Conservation (phyloP, 2,888 invertebrate genomes). For the Melieria picta region DNA sequence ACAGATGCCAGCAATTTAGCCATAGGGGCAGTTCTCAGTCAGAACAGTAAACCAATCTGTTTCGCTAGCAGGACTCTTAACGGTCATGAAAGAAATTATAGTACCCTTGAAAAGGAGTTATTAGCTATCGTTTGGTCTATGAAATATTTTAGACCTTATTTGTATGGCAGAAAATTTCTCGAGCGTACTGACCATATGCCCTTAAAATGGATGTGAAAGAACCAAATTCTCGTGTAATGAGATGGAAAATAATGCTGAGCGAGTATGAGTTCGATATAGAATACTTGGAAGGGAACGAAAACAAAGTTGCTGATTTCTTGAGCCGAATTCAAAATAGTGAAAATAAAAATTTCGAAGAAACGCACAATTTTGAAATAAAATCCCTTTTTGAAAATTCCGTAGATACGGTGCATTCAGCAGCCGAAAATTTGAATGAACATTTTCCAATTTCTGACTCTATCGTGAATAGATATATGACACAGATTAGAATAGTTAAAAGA, state of each 20-base stretch:
- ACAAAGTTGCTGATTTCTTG: constrained; percentile 7
- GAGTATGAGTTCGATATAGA: neutral
- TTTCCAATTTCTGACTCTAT: no score
- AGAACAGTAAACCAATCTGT: constrained; percentile 33
- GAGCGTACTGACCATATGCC: neutral
- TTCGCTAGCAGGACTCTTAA: constrained; percentile 51
- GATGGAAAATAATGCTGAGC: neutral
- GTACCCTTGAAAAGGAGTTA: constrained; percentile 52
- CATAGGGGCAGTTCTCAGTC: constrained; percentile 49
- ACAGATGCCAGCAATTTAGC: constrained; percentile 45
- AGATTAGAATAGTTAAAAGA: no score
- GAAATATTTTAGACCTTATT: constrained; percentile 6
- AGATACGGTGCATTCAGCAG: no score
- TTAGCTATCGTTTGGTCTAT: constrained; percentile 19
- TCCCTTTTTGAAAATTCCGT: no score
- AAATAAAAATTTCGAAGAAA: constrained; percentile 5
- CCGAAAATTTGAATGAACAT: no score
- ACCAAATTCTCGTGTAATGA: neutral
- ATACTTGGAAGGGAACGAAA: constrained; percentile 8
- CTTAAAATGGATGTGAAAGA: neutral
- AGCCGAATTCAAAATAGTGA: neutral
- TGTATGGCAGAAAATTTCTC: constrained; percentile 2
- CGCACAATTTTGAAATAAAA: no score
- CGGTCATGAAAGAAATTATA: constrained; percentile 46
- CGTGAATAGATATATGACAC: no score